These are phyloP conservation scores for Cichladusa arquata DNA, from an alignment of 2,113 vertebrate species.

Conservation along the genomic window DNA sequence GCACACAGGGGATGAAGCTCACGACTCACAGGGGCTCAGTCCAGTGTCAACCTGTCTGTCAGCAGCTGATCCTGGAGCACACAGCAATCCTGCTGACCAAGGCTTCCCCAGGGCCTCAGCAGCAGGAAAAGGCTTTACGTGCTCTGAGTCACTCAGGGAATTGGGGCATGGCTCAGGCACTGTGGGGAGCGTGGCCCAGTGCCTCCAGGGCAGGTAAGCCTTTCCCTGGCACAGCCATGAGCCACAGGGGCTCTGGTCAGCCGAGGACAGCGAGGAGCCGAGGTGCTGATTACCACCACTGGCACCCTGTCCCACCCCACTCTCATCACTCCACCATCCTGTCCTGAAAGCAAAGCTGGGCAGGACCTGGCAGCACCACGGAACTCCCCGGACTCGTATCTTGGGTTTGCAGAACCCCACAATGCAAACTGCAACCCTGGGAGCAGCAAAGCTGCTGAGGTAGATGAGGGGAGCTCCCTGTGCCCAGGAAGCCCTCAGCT, in stretches of 20 bases:
- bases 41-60: rapidly evolving
- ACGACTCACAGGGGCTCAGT: rapidly evolving
- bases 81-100: background rate
- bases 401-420: background rate
- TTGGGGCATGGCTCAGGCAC: background rate
- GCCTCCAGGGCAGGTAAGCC: background rate
- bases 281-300: background rate
- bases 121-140: background rate
- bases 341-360: background rate
- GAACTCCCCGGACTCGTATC: rapidly evolving
- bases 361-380: background rate
- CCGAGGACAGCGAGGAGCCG: rapidly evolving
- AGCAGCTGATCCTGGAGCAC: background rate
- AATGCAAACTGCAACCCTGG: rapidly evolving
- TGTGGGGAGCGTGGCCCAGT: rapidly evolving
- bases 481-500: background rate
- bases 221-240: background rate
- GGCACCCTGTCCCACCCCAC: background rate
- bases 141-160: background rate
- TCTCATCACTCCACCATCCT: rapidly evolving
- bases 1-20: background rate
- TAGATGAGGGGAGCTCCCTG: background rate
- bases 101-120: background rate
- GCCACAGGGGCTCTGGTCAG: background rate
- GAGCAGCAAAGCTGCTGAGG: background rate